phyloP scores from a whole-genome alignment of 53 echinoderm and acorn worm species.

The Holothuria leucospilota region DNA sequence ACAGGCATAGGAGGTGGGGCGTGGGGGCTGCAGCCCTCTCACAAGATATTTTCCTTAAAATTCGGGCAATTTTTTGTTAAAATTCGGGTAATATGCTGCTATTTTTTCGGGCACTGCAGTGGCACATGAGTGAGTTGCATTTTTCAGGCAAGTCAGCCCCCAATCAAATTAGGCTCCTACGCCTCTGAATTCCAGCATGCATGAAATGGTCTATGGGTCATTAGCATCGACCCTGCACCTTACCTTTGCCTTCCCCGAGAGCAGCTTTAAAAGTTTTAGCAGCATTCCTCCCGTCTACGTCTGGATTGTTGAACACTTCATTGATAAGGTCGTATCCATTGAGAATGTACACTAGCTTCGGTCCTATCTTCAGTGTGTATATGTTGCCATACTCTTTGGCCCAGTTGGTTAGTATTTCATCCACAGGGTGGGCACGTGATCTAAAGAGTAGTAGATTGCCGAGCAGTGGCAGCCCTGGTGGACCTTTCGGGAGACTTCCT shows the following conservation, averaged over 20 bases:
- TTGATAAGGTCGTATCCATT: slow-evolving; percentile 22
- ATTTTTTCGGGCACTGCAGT: too few species aligned
- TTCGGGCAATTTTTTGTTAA: too few species aligned
- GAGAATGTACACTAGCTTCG: slow-evolving; percentile 16
- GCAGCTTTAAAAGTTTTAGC: slow-evolving; percentile 16
- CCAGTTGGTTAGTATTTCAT: slow-evolving; percentile 9
- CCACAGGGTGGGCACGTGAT: background rate
- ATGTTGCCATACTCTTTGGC: slow-evolving; percentile 34
- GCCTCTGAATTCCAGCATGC: too few species aligned
- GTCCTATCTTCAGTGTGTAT: slow-evolving; percentile 23
- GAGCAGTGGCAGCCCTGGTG: slow-evolving; percentile 5
- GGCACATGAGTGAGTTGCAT: too few species aligned
- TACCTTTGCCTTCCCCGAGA: slow-evolving; percentile 34
- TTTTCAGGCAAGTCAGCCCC: too few species aligned
- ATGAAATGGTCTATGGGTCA: too few species aligned
- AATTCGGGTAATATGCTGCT: too few species aligned
- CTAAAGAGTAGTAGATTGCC: slow-evolving; percentile 29
- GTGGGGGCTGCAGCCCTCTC: too few species aligned
- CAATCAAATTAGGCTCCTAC: too few species aligned
- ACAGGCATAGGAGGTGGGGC: too few species aligned
- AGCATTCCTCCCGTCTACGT: background rate
- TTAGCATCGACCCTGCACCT: too few species aligned
- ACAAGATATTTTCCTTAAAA: too few species aligned
- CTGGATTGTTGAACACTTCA: slow-evolving; percentile 29
- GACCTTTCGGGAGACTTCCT: background rate